Evolutionary conservation across 92 coral and sea anemone genomes (phyloP).

Genomic region (Phenganax subtilis): DNA sequence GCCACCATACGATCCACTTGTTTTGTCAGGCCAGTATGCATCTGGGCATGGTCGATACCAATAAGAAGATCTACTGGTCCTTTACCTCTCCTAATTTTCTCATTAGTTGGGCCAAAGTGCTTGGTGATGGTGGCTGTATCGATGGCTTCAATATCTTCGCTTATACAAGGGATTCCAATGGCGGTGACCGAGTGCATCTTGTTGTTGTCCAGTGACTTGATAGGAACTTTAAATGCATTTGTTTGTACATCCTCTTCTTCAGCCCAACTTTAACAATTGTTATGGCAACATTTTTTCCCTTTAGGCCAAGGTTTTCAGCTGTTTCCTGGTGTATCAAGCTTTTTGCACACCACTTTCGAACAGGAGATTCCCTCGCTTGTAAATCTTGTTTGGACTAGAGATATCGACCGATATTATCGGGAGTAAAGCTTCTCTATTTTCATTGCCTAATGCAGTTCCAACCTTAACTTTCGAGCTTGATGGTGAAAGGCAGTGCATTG

Average conservation of each 20-base stretch:
- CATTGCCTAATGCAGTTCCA: slow-evolving; percentile 44
- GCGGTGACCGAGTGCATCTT: slow-evolving; percentile 36
- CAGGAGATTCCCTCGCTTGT: slow-evolving; percentile 48
- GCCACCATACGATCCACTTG: slow-evolving; percentile 46
- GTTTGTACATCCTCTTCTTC: slow-evolving; percentile 45
- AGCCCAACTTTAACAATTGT: slow-evolving; percentile 54
- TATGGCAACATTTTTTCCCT: slow-evolving; percentile 44
- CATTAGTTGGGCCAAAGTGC: slow-evolving; percentile 36
- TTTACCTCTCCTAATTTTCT: slow-evolving; percentile 40
- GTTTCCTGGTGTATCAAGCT: slow-evolving; percentile 50
- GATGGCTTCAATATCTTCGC: slow-evolving; percentile 44
- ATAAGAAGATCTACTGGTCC: slow-evolving; percentile 46
- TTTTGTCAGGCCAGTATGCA: slow-evolving; percentile 55
- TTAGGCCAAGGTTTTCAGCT: slow-evolving; percentile 52
- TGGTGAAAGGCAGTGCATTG: slow-evolving; percentile 49
- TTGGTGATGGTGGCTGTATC: slow-evolving; percentile 32
- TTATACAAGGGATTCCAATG: slow-evolving; percentile 49
- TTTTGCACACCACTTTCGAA: slow-evolving; percentile 51
- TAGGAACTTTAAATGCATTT: slow-evolving; percentile 37
- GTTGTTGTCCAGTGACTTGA: slow-evolving; percentile 36
- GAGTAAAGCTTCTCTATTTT: slow-evolving; percentile 40
- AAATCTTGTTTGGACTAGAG: slow-evolving; percentile 34
- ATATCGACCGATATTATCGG: slow-evolving; percentile 50
- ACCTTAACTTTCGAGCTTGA: slow-evolving; percentile 24
- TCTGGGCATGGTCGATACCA: slow-evolving; percentile 52